Conservation (phyloP, 1,140 invertebrate genomes). For the Procambarus clarkii region DNA sequence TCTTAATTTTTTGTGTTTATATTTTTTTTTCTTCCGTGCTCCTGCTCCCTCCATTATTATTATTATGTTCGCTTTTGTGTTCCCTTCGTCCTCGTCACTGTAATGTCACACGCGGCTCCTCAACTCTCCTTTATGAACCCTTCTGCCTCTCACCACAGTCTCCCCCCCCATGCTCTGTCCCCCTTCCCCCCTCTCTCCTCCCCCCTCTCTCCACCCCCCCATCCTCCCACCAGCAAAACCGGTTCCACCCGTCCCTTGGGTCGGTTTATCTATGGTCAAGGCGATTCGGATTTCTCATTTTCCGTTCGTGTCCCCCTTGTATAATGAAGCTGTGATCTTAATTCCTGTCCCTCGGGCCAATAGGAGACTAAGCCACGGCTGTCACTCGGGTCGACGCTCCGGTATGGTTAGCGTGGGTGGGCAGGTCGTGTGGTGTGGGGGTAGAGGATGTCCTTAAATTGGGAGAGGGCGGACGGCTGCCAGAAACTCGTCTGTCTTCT, state of each 20-base stretch:
- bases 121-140: too few relatives aligned
- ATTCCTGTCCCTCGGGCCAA: neutral
- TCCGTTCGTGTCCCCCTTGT: neutral
- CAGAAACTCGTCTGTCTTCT: too few relatives aligned
- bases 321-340: neutral
- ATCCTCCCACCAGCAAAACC: too few relatives aligned
- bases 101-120: too few relatives aligned
- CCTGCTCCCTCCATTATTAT: too few relatives aligned
- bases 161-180: too few relatives aligned
- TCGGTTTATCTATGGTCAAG: neutral
- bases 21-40: too few relatives aligned
- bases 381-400: neutral
- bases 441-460: neutral
- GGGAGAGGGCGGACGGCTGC: too few relatives aligned
- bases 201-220: neutral
- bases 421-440: neutral
- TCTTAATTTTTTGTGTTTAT: too few relatives aligned
- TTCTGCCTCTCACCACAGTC: too few relatives aligned
- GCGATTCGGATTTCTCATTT: slow-evolving; percentile 1
- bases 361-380: neutral
- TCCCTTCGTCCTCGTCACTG: too few relatives aligned
- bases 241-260: neutral
- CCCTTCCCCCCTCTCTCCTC: neutral
- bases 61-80: too few relatives aligned
- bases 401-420: neutral